These are phyloP conservation scores for Germaria angustata DNA, from an alignment of 2,888 invertebrate genomes.

Conservation along the genomic window DNA sequence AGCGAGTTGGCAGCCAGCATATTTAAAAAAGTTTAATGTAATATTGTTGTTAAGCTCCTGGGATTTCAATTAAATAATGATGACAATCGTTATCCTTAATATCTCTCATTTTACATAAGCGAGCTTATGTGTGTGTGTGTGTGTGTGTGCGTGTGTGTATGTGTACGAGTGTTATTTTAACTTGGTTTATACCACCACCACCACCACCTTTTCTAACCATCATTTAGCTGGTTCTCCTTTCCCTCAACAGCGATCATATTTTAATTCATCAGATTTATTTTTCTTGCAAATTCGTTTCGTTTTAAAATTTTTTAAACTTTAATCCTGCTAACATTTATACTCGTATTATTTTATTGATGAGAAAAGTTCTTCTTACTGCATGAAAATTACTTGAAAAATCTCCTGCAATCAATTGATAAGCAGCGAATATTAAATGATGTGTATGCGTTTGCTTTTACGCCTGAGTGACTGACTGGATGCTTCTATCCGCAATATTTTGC, in stretches of 20 bases:
- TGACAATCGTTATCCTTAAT: slow-evolving; percentile 58
- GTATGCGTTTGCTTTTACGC: background rate
- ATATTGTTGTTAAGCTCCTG: slow-evolving; percentile 56
- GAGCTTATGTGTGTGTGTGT: background rate
- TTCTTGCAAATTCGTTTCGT: background rate
- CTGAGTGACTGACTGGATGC: slow-evolving; percentile 6
- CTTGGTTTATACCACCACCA: background rate
- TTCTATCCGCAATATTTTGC: slow-evolving; percentile 32
- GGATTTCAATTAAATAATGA: slow-evolving; percentile 69
- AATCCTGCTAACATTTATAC: slow-evolving; percentile 44
- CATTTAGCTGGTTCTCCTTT: background rate
- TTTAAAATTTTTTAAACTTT: slow-evolving; percentile 40
- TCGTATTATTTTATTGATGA: slow-evolving; percentile 16
- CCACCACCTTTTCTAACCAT: background rate
- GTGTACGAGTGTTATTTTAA: background rate
- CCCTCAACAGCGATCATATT: slow-evolving; percentile 27
- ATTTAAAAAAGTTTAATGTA: slow-evolving; percentile 35
- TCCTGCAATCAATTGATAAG: slow-evolving; percentile 17
- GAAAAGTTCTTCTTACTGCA: slow-evolving; percentile 5
- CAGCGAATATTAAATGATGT: background rate
- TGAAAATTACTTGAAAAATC: background rate
- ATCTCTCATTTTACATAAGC: background rate
- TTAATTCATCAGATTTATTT: slow-evolving; percentile 55
- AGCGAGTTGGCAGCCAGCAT: slow-evolving; percentile 10
- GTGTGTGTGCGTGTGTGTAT: background rate